These are phyloP conservation scores for Theristus sp. DNA, from an alignment of 2,888 invertebrate species.

Conservation along the genomic window DNA sequence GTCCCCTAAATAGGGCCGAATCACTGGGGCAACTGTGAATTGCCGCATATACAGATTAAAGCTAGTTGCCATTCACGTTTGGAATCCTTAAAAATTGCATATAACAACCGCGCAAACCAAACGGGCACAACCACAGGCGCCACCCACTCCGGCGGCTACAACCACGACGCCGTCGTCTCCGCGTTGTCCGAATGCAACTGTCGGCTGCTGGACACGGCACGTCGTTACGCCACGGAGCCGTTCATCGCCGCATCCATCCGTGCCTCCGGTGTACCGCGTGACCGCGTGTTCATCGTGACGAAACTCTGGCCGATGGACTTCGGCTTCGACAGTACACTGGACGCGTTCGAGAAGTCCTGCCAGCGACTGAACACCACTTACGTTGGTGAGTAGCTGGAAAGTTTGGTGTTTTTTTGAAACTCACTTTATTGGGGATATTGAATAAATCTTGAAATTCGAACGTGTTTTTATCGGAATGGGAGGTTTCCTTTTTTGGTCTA, in stretches of 20 bases:
- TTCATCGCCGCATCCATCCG: constrained; percentile 24
- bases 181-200: constrained; percentile 29
- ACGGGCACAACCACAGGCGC: too few relatives aligned
- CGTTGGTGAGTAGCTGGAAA: constrained; percentile 14
- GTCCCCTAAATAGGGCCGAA: too few relatives aligned
- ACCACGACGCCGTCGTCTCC: constrained; percentile 29
- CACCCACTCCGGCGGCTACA: constrained; percentile 32
- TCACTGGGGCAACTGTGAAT: too few relatives aligned
- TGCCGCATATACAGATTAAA: too few relatives aligned
- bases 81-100: too few relatives aligned
- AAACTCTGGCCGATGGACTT: constrained; percentile 33
- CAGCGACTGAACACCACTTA: constrained; percentile 26
- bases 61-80: too few relatives aligned
- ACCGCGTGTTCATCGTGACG: constrained; percentile 25
- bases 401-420: not conserved
- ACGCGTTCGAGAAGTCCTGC: constrained; percentile 25
- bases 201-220: constrained; percentile 31
- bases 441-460: too few relatives aligned
- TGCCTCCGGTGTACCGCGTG: not conserved
- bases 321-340: constrained; percentile 18
- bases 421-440: not conserved
- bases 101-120: too few relatives aligned
- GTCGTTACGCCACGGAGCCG: constrained; percentile 30
- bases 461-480: too few relatives aligned
- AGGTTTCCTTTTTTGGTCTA: too few relatives aligned